Evolutionary conservation across 2,888 invertebrate species (phyloP).

Genomic region (Melanophora roralis): DNA sequence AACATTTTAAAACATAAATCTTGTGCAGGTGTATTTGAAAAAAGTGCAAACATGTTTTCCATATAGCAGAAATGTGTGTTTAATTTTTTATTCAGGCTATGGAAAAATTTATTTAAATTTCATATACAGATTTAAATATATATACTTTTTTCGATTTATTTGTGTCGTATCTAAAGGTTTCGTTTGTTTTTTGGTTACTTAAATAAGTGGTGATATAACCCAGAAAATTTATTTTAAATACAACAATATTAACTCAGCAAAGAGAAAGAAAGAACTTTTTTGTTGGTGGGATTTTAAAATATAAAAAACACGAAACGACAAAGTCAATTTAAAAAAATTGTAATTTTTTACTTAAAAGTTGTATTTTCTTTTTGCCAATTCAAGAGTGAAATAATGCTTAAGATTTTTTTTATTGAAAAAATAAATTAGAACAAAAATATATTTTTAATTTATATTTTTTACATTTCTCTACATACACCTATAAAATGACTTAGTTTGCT

Average conservation of each 20-base stretch:
- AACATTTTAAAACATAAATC: slow-evolving; percentile 28
- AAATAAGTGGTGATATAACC: slow-evolving; percentile 63
- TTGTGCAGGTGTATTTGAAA: slow-evolving; percentile 32
- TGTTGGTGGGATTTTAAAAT: slow-evolving; percentile 44
- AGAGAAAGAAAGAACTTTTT: slow-evolving; percentile 31
- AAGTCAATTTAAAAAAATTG: slow-evolving; percentile 46
- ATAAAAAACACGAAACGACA: slow-evolving; percentile 34
- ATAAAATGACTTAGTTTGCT: slow-evolving; percentile 3
- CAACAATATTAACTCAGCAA: slow-evolving; percentile 19
- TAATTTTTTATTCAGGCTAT: slow-evolving; percentile 27
- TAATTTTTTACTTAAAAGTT: background rate
- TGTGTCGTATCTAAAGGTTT: slow-evolving; percentile 1
- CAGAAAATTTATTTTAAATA: slow-evolving; percentile 54
- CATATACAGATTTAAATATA: background rate
- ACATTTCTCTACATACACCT: slow-evolving; percentile 12
- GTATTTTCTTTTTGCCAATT: slow-evolving; percentile 37
- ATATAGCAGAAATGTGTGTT: background rate
- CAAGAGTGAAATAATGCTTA: slow-evolving; percentile 12
- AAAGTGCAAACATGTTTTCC: slow-evolving; percentile 28
- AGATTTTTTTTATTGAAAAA: slow-evolving; percentile 25
- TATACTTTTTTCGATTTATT: background rate
- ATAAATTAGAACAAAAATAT: slow-evolving; percentile 11
- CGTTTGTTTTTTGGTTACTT: slow-evolving; percentile 53
- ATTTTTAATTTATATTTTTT: background rate
- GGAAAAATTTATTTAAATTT: slow-evolving; percentile 30